Evolutionary conservation across 1,140 invertebrate species (phyloP), one percentile per base, ranked within the genome.

Genomic region (Aphaenogaster rudis): DNA sequence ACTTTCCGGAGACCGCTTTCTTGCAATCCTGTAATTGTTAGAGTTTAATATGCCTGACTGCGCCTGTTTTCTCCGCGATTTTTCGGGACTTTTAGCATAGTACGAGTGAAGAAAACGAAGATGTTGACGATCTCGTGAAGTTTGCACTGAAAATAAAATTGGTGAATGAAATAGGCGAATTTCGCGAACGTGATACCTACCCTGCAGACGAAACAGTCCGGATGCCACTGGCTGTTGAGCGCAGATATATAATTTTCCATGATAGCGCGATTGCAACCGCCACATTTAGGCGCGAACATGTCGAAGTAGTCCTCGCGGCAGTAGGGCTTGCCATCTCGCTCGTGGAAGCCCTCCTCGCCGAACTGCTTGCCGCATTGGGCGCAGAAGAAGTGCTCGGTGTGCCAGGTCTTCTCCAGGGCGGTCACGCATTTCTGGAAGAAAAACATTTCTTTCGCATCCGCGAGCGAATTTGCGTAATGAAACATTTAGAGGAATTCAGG

Each of bases 211-310:
- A 99, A 99, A 95, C 99, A 99, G 94, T 99, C 98, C 13, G 99
- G 98, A 96, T 99, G 99, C 99, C 99, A 99, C 94, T 99, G 99
- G 81, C 97, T 97, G 94, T 99, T 99, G 66, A 99, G 96, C 15
- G 99, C 99, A 1, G 99, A 99, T 93, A 99, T 99, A 95, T 99
- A 99, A 95, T 99, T 99, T 95, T 99, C 99, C 97, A 99, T 99
- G 91, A 99, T 99, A 67, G 99, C 98, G 52, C 98, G 97, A 91
- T 97, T 98, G 96, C 99, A 99, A 28, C 99, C 99, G 21, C 98
- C 99, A 96, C 99, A 99, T 95, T 99, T 99, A 0, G 99, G 99
- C 2, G 99, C 99, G 95, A 99, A 99, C 97, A 99, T 98, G 92
- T 99, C 98, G 94, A 99, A 99, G 96, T 99, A 99, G 94, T 99